These are phyloP conservation scores for Saguinus imperator DNA, from an alignment of 2,113 vertebrate genomes.

Conservation along the genomic window DNA sequence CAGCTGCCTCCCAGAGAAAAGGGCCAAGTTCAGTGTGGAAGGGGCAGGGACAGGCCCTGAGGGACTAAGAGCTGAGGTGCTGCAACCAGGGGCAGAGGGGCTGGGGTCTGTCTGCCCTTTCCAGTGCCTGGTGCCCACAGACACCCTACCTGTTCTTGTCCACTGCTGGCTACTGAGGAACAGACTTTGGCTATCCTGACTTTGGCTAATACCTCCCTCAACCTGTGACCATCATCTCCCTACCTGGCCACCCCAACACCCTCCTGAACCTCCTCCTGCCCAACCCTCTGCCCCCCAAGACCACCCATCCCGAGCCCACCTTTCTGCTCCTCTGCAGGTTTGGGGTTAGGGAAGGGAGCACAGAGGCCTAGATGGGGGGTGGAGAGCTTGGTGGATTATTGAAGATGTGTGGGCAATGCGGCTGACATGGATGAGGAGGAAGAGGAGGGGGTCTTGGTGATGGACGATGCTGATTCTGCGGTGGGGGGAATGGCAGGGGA, in stretches of 20 bases:
- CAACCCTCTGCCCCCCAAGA: neutral
- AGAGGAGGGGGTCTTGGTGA: constrained; percentile 73
- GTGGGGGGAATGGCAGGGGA: constrained; percentile 56
- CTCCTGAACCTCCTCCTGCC: neutral
- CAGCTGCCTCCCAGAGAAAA: neutral
- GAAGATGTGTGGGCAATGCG: constrained; percentile 33
- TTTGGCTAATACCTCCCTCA: neutral
- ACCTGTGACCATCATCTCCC: constrained; percentile 46
- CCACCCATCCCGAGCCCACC: neutral
- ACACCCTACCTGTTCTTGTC: neutral
- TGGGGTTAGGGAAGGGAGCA: constrained; percentile 27
- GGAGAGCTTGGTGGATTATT: constrained; percentile 29
- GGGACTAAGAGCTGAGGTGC: neutral
- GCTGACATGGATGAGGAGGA: constrained; percentile 66
- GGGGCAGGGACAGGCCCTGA: neutral
- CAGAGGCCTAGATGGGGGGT: neutral
- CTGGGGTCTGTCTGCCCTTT: neutral
- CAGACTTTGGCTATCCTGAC: neutral
- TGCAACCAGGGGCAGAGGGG: neutral
- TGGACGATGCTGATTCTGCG: constrained; percentile 59
- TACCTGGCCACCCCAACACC: neutral
- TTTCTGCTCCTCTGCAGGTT: neutral
- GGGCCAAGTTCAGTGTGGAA: neutral
- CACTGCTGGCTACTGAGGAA: neutral
- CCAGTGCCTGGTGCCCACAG: neutral